Evolutionary conservation across 2,797 vertebrate species (phyloP).

Genomic region (Tiaroga cobitis): DNA sequence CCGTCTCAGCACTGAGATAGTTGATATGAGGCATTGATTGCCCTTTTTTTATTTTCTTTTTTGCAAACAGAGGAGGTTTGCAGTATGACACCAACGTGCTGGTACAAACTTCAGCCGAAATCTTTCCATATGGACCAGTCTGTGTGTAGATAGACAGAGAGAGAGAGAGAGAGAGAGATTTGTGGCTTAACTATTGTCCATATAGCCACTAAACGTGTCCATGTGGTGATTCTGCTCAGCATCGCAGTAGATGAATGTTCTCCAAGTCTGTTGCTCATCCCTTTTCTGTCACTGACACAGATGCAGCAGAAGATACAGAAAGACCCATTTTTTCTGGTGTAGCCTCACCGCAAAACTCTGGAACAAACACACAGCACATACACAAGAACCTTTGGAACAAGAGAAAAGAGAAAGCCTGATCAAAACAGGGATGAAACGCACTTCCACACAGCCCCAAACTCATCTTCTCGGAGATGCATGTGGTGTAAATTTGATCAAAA

Average conservation of each 20-base stretch:
- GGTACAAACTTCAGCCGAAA: constrained; percentile 77
- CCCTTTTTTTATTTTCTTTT: constrained; percentile 67
- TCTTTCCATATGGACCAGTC: constrained; percentile 77
- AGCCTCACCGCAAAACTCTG: constrained; percentile 76
- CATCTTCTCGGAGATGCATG: constrained; percentile 80
- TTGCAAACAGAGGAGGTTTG: constrained; percentile 67
- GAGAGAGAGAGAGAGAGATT: constrained; percentile 37
- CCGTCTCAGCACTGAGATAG: constrained; percentile 72
- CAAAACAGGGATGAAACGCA: constrained; percentile 67
- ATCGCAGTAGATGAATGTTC: constrained; percentile 54
- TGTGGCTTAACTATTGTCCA: constrained; percentile 53
- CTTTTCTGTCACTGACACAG: constrained; percentile 67
- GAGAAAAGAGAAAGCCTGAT: constrained; percentile 66
- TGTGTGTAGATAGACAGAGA: constrained; percentile 53
- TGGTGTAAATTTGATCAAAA: constrained; percentile 86
- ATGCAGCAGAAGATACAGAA: constrained; percentile 58
- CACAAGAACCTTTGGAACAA: constrained; percentile 40
- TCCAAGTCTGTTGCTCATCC: constrained; percentile 69
- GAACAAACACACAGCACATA: constrained; percentile 75
- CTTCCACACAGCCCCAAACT: constrained; percentile 59
- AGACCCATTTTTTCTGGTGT: constrained; percentile 71
- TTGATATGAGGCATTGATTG: constrained; percentile 78
- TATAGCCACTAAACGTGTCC: constrained; percentile 59
- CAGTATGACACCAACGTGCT: constrained; percentile 74
- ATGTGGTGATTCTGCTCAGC: constrained; percentile 62